Base-by-base conservation (phyloP, 2,797 vertebrate species). In the Sphenodon punctatus region DNA sequence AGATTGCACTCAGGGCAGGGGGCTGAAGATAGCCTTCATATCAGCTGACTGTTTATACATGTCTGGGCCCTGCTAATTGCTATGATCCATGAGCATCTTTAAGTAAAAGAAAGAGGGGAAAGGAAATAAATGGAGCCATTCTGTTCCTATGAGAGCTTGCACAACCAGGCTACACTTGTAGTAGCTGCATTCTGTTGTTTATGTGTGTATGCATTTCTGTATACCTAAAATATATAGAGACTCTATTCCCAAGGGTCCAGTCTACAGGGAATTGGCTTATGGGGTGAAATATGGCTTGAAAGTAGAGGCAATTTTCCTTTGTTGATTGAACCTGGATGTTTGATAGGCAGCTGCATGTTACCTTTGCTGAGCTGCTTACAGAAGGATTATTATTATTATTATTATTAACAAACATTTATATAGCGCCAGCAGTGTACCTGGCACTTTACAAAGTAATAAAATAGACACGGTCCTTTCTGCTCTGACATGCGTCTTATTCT, bases 251-350 rank as follows among this genome's bases (percentile, higher is more conserved):
- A 58, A 70, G 79, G 60, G 73, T 15, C 5, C 4, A 3, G 2
- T 76, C 30, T 79, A 78, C 36, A 25, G 76, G 70, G 43, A 58
- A 82, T 34, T 67, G 43, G 34, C 27, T 22, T 8, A 1, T 41
- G 30, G 63, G 82, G 69, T 82, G 77, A 80, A 25, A 41, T 73
- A n/a, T 67, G 32, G 17, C 80, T 63, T 70, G 77, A 77, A 43
- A 66, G 4, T n/a, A 25, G 36, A 11, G 23, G 4, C 70, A 19
- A 46, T 77, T 83, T 83, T 51, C 67, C 7, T 1, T 20, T 36
- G 15, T 27, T 61, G 46, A 38, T 38, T 30, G 55, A 64, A 61
- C 17, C 13, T 8, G 11, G 10, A 4, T 13, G 45, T 74, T 51
- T 73, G 70, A 49, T 6, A 34, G 67, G 27, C 55, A 64, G 58